Percentiles rank a stretch among this genome's conserved stretches.
phyloP scores from a whole-genome alignment of 2,888 invertebrate genomes.

The Resseliella maxima region DNA sequence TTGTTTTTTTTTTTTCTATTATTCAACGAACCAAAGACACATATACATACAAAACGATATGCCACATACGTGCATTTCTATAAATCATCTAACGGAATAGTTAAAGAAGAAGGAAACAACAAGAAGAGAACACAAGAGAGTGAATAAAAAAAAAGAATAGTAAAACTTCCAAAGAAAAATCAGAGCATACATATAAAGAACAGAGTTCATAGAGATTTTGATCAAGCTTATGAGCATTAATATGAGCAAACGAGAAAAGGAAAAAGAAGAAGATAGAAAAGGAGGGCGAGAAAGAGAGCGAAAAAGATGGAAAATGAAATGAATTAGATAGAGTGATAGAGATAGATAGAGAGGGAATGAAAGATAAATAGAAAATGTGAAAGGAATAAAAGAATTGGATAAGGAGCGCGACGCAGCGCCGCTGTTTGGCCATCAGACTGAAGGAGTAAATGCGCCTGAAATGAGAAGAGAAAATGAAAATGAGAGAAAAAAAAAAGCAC shows the following conservation, averaged over 20 bases:
- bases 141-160: not conserved
- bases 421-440: not conserved
- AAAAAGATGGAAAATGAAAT: not conserved
- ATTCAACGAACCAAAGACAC: not conserved
- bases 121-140: not conserved
- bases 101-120: not conserved
- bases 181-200: conserved; percentile 12
- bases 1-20: no score
- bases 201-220: not conserved
- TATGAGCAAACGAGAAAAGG: not conserved
- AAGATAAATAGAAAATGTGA: not conserved
- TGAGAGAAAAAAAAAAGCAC: no score
- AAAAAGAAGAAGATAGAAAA: not conserved
- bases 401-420: conserved; percentile 26
- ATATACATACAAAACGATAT: not conserved
- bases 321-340: not conserved
- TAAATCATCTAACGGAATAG: conserved; percentile 44
- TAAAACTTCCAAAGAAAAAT: conserved; percentile 15
- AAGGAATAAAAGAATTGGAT: not conserved
- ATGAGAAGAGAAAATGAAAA: not conserved
- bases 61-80: not conserved
- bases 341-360: not conserved
- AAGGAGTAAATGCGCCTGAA: conserved; percentile 36
- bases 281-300: not conserved
- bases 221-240: not conserved